Conservation (phyloP, 2,113 vertebrate species). For the Nerophis ophidion region DNA sequence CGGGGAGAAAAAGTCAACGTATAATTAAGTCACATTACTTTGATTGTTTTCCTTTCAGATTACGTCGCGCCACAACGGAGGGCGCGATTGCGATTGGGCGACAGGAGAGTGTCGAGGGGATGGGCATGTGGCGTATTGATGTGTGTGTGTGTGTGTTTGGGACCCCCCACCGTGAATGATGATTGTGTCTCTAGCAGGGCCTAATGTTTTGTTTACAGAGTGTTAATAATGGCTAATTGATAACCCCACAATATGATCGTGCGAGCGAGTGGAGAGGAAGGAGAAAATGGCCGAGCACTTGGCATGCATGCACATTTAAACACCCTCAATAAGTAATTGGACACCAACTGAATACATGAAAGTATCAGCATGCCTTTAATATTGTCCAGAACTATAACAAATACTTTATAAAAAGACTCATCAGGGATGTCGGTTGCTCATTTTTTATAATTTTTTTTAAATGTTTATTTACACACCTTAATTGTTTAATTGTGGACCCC, state of each 20-base stretch:
- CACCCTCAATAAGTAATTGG: not conserved
- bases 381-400: no score
- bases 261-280: slow-evolving; percentile 34
- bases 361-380: no score
- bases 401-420: no score
- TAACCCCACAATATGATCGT: slow-evolving; percentile 79
- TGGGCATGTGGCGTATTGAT: slow-evolving; percentile 27
- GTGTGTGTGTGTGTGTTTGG: slow-evolving; percentile 41
- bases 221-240: slow-evolving; percentile 99
- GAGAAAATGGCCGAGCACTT: slow-evolving; percentile 8
- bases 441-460: no score
- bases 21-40: slow-evolving; percentile 80
- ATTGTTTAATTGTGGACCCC: no score
- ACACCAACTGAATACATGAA: no score
- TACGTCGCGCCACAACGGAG: slow-evolving; percentile 64
- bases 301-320: not conserved
- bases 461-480: no score
- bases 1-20: slow-evolving; percentile 77
- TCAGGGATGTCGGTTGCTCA: no score
- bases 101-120: slow-evolving; percentile 59
- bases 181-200: slow-evolving; percentile 93
- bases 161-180: slow-evolving; percentile 83
- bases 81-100: slow-evolving; percentile 84
- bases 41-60: slow-evolving; percentile 81
- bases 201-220: slow-evolving; percentile 98